Conservation (phyloP, 2,113 vertebrate genomes). For the Neolamprologus sp. region DNA sequence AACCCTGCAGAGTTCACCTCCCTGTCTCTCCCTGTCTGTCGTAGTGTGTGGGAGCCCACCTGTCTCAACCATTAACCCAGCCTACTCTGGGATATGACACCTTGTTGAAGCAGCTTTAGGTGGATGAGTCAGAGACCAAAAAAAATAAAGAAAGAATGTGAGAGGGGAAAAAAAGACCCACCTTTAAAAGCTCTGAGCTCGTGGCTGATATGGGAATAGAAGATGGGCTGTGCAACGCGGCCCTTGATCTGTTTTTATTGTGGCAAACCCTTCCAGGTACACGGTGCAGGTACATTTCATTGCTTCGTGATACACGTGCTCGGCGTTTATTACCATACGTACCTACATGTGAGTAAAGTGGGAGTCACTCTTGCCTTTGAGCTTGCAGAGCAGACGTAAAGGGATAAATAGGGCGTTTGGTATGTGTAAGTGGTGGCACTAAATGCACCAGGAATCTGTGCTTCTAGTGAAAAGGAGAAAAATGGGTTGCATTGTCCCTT, state of each 20-base stretch:
- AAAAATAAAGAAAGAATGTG: background rate
- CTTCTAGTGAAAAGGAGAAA: background rate
- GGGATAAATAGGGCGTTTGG: background rate
- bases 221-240: background rate
- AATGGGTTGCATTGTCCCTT: background rate
- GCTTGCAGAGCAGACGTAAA: background rate
- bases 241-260: background rate
- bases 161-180: background rate
- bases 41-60: conserved; percentile 34
- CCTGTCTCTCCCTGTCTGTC: background rate
- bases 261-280: background rate
- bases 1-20: conserved; percentile 19
- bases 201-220: conserved; percentile 12
- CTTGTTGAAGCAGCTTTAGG: background rate
- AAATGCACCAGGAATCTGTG: background rate
- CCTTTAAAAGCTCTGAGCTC: background rate
- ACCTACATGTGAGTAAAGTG: background rate
- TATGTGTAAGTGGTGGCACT: background rate
- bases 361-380: background rate
- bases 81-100: conserved; percentile 9
- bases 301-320: background rate
- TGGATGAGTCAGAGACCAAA: conserved; percentile 40
- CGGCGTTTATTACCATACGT: background rate
- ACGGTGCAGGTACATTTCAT: background rate
- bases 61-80: conserved; percentile 48